phyloP scores from a whole-genome alignment of 2,113 vertebrate genomes.

The Saguinus midas region DNA sequence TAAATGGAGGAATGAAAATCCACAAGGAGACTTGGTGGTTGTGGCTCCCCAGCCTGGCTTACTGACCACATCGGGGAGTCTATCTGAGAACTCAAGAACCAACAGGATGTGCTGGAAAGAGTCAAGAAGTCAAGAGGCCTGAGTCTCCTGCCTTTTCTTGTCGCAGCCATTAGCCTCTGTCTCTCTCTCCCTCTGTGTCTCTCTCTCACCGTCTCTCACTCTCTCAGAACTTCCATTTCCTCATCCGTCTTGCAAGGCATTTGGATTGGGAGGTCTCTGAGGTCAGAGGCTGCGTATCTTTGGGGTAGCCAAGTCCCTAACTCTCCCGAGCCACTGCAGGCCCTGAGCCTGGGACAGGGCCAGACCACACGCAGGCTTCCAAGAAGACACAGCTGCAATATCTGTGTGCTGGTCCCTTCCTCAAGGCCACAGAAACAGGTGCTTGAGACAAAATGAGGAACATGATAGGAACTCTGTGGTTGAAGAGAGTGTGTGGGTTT shows the following conservation, averaged over 20 bases:
- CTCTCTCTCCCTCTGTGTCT: too few species aligned
- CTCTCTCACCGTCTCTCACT: rapidly evolving
- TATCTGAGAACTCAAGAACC: neutral
- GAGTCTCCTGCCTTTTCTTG: neutral
- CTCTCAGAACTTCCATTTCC: neutral
- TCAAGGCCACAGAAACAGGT: too few species aligned
- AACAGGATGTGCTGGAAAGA: neutral
- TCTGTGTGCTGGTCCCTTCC: too few species aligned
- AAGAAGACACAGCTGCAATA: too few species aligned
- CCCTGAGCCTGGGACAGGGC: too few species aligned
- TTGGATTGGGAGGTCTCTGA: neutral
- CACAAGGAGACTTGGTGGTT: neutral
- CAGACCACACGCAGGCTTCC: too few species aligned
- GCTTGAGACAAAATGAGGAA: too few species aligned
- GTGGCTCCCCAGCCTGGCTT: neutral
- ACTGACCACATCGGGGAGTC: neutral
- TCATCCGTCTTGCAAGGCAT: neutral
- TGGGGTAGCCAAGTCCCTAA: neutral
- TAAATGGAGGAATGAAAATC: neutral
- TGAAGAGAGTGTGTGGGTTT: too few species aligned
- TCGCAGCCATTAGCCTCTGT: neutral
- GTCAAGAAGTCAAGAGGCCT: neutral
- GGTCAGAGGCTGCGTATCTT: neutral
- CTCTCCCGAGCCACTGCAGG: too few species aligned
- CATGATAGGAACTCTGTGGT: too few species aligned